These are phyloP conservation scores for Temnothorax longispinosus DNA, from an alignment of 1,140 invertebrate genomes.

Conservation along the genomic window DNA sequence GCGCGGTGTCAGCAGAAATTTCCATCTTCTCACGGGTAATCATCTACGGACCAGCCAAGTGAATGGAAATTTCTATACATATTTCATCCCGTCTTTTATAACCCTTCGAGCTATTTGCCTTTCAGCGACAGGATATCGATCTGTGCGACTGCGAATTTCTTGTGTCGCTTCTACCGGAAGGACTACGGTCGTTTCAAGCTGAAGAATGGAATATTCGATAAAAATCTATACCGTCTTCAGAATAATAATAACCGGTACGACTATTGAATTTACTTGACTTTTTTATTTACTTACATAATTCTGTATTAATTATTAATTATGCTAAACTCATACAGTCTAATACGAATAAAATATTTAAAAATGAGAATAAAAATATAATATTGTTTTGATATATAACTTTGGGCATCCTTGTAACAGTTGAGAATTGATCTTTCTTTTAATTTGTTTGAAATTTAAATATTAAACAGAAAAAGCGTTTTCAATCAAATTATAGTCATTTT, in stretches of 20 bases:
- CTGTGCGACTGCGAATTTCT: slow-evolving; percentile 35
- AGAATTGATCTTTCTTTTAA: not conserved
- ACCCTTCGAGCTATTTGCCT: slow-evolving; percentile 44
- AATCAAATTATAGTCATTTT: not conserved
- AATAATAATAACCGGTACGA: not conserved
- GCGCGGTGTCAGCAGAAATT: slow-evolving; percentile 30
- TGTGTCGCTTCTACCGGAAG: not conserved
- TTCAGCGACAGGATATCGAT: slow-evolving; percentile 44
- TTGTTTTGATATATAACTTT: not conserved
- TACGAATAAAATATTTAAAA: not conserved
- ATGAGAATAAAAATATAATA: not conserved
- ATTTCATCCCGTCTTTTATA: slow-evolving; percentile 54
- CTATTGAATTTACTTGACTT: slow-evolving; percentile 17
- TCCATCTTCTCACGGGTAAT: slow-evolving; percentile 54
- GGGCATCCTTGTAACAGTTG: not conserved
- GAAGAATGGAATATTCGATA: not conserved
- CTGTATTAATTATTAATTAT: not conserved
- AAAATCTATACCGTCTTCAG: not conserved
- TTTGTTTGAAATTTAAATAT: not conserved
- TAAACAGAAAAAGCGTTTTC: not conserved
- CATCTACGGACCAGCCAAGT: slow-evolving; percentile 18
- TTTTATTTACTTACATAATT: not conserved
- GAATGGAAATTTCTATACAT: slow-evolving; percentile 60
- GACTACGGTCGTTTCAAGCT: not conserved
- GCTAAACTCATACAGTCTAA: not conserved